Evolutionary conservation across 2,113 vertebrate species (phyloP), one percentile per base, ranked within the genome.

Genomic region (Meriones unguiculatus): DNA sequence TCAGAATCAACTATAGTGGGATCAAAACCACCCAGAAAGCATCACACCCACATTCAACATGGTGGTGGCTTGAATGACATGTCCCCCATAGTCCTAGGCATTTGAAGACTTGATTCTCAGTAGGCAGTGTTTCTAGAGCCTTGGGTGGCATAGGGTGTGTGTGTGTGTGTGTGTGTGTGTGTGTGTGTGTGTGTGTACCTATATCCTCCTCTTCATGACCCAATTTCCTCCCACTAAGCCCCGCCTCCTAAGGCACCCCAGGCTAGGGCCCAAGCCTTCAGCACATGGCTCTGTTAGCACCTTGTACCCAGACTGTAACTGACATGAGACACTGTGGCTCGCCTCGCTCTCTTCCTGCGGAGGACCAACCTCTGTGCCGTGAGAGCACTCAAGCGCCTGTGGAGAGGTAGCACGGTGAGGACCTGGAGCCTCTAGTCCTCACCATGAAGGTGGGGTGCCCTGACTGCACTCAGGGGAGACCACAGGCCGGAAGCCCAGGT

Each of bases 341-440:
- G 25, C 65, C 41, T 54, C 18, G 15, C 30, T 54, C 4, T 1
- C 35, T 20, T 2, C 18, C 18, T 38, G 25, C 54, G 9, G 92
- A 41, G 59, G 64, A 67, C 46, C 15, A 24, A 88, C 24, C 0
- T 0, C 77, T 84, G 6, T 38, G 20, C 28, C 7, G 78, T 62
- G 38, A 57, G 59, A 62, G 50, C 18, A 7, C n/a, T 78, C 32
- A 2, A 15, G 87, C 28, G 52, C 8, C n/a, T 0, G 0, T 0
- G 12, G 78, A 93, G 69, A 89, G 62, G 28, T 9, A 62, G 20
- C 2, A 0, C 17, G 35, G 20, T 35, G 30, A 81, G 54, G n/a
- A 73, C 52, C 35, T 0, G 2, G 9, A 22, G 30, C 24, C 38
- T 89, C 78, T 14, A 14, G 57, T 50, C 46, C 46, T 5, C 46